Conservation (phyloP, 2,797 vertebrate genomes). For the Crenuchus spilurus region DNA sequence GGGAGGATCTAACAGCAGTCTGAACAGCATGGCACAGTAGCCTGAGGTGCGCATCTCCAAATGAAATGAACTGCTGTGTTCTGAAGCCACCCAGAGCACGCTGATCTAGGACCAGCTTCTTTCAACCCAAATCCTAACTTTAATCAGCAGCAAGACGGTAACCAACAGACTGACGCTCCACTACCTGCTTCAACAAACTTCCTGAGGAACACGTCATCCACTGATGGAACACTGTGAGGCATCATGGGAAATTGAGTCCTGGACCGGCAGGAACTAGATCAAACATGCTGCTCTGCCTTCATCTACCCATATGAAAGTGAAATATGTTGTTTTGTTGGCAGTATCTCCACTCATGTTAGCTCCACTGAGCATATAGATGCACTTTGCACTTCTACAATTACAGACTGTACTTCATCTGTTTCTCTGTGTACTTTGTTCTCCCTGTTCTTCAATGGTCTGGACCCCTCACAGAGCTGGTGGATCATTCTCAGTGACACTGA, state of each 20-base stretch:
- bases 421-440: no score
- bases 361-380: no score
- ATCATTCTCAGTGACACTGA: no score
- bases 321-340: not conserved
- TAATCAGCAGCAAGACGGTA: conserved; percentile 37
- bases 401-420: no score
- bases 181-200: conserved; percentile 22
- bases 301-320: not conserved
- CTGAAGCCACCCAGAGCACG: conserved; percentile 3
- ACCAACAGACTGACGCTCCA: not conserved
- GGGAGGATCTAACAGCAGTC: conserved; percentile 77
- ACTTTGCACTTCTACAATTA: no score
- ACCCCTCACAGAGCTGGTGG: no score
- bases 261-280: conserved; percentile 19
- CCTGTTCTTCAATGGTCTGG: no score
- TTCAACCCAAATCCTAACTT: conserved; percentile 4
- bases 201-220: conserved; percentile 14
- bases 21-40: conserved; percentile 78
- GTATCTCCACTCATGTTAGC: no score
- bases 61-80: conserved; percentile 19
- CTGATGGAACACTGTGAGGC: conserved; percentile 15
- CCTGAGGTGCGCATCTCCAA: conserved; percentile 3
- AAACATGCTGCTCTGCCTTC: conserved; percentile 9
- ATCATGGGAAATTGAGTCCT: conserved; percentile 16
- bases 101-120: conserved; percentile 22